Conservation (phyloP, 1,140 invertebrate genomes). For the Spodoptera frugiperda region DNA sequence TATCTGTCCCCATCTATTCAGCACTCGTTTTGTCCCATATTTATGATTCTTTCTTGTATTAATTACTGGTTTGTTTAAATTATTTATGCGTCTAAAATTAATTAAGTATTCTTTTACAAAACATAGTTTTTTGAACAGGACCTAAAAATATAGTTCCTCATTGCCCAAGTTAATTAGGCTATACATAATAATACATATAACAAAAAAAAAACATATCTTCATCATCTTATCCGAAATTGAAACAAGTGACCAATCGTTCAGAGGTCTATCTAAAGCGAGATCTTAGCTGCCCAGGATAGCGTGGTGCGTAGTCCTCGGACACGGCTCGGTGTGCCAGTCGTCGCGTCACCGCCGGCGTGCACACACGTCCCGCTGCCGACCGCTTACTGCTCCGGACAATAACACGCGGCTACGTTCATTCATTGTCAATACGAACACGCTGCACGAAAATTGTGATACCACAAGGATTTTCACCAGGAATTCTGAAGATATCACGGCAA, state of each 20-base stretch:
- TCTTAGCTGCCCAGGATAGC: constrained; percentile 37
- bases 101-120: no score
- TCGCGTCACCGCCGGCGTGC: constrained; percentile 52
- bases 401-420: constrained; percentile 33
- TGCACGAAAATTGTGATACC: not conserved
- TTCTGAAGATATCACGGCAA: not conserved
- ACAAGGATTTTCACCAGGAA: not conserved
- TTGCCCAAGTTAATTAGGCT: no score
- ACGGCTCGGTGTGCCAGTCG: constrained; percentile 50
- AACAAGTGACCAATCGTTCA: not conserved
- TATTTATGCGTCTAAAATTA: no score
- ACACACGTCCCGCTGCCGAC: constrained; percentile 44
- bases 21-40: no score
- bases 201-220: no score
- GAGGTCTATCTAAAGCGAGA: constrained; percentile 12
- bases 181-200: no score
- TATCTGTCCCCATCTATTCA: no score
- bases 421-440: not conserved
- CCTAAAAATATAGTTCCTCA: no score
- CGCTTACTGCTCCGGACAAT: not conserved
- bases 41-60: no score
- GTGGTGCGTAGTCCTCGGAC: constrained; percentile 39
- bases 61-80: no score
- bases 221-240: not conserved
- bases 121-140: no score